Percentiles rank a stretch among this genome's conserved stretches.
Evolutionary conservation across 2,888 invertebrate species (phyloP).

Genomic region (Campaea margaritaria): DNA sequence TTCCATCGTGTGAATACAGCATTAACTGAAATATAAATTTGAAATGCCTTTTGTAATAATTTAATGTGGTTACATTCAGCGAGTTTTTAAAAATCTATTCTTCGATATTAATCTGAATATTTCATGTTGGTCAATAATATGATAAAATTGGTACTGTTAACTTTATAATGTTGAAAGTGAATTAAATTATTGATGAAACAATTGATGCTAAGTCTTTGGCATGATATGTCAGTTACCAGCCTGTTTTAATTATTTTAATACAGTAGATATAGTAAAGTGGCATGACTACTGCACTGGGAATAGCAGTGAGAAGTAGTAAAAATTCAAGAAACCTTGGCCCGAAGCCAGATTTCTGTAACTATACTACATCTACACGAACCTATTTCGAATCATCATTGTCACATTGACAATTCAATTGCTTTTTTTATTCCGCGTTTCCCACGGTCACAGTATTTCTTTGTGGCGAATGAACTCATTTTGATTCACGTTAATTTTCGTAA

Average conservation of each 20-base stretch:
- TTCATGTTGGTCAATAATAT: too few species aligned
- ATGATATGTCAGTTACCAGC: too few species aligned
- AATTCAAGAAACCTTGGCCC: constrained; percentile 52
- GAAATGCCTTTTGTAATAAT: too few species aligned
- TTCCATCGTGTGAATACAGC: too few species aligned
- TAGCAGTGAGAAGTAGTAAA: constrained; percentile 34
- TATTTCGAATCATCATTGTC: constrained; percentile 43
- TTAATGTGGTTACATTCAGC: too few species aligned
- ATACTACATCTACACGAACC: constrained; percentile 27
- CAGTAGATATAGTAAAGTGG: constrained; percentile 5
- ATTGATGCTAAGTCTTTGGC: too few species aligned
- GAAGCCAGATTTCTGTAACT: constrained; percentile 47
- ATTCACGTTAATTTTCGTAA: constrained; percentile 13
- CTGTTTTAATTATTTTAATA: not conserved
- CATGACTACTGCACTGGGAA: constrained; percentile 31
- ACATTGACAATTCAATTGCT: constrained; percentile 44
- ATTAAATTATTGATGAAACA: too few species aligned
- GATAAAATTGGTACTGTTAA: too few species aligned
- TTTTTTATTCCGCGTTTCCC: constrained; percentile 17
- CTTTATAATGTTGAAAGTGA: too few species aligned
- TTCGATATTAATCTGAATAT: too few species aligned
- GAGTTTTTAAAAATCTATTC: too few species aligned
- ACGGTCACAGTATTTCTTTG: constrained; percentile 16
- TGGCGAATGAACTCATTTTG: constrained; percentile 17
- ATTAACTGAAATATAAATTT: too few species aligned